Conservation (phyloP, 2,113 vertebrate genomes). For the Syngnathus typhle region DNA sequence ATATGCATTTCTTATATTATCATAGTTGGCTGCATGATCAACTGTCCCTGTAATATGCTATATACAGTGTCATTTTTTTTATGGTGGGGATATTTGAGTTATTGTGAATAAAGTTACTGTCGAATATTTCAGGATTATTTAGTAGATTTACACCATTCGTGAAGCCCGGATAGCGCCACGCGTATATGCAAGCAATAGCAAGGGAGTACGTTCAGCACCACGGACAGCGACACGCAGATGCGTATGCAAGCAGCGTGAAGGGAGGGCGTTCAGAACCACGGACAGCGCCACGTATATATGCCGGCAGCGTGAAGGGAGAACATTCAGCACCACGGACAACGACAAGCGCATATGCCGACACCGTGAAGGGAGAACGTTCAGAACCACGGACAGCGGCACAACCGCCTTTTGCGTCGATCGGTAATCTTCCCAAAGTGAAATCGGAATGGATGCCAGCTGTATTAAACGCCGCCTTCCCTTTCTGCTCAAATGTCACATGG, state of each 20-base stretch:
- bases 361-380: neutral
- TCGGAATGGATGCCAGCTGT: neutral
- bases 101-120: too few species aligned
- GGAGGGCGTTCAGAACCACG: conserved; percentile 62
- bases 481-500: neutral
- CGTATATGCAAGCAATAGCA: neutral
- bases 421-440: too few species aligned
- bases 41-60: too few species aligned
- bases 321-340: neutral
- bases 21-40: too few species aligned
- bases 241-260: too few species aligned
- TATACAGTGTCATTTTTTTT: too few species aligned
- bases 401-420: too few species aligned
- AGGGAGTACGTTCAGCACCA: conserved; percentile 59
- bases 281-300: conserved; percentile 42
- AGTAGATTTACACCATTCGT: too few species aligned
- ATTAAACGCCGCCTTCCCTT: neutral
- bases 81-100: too few species aligned
- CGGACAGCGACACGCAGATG: conserved; percentile 48
- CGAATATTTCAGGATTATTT: too few species aligned
- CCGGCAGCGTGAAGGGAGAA: neutral
- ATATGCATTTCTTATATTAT: too few species aligned
- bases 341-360: neutral
- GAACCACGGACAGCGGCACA: neutral
- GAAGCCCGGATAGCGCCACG: conserved; percentile 59